Conservation (phyloP, 2,113 vertebrate species). For the Oenanthe oenanthe region DNA sequence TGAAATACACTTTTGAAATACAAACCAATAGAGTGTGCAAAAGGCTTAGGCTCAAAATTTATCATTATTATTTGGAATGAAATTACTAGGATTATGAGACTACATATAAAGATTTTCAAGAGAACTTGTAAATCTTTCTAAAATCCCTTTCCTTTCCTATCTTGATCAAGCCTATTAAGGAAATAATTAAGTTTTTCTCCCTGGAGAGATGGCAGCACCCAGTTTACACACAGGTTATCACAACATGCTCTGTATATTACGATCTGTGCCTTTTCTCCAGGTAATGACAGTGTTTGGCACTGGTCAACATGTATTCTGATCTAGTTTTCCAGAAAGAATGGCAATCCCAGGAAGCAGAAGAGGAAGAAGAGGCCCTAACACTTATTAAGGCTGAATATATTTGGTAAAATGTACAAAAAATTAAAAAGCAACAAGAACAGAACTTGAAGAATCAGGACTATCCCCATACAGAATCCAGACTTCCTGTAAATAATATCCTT, state of each 20-base stretch:
- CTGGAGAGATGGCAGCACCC: neutral
- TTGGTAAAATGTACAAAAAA: neutral
- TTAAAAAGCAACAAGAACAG: neutral
- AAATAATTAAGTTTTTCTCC: neutral
- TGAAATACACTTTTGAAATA: neutral
- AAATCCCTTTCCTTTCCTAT: neutral
- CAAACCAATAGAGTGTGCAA: neutral
- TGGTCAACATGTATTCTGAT: neutral
- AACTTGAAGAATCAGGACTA: neutral
- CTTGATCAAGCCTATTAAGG: neutral
- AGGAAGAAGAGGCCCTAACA: neutral
- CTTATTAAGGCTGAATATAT: neutral
- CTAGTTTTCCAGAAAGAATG: neutral
- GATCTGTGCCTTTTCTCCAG: neutral
- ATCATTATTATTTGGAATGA: neutral
- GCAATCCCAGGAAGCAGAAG: neutral
- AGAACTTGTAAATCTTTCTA: neutral
- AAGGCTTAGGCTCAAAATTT: neutral
- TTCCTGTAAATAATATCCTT: neutral
- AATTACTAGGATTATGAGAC: neutral
- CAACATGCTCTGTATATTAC: neutral
- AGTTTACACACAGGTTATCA: neutral
- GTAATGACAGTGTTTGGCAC: neutral
- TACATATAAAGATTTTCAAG: neutral
- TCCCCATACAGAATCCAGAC: neutral